These are phyloP conservation scores for cat (Felis catus) DNA, from an alignment of 2,113 vertebrate genomes.

Conservation along the genomic window DNA sequence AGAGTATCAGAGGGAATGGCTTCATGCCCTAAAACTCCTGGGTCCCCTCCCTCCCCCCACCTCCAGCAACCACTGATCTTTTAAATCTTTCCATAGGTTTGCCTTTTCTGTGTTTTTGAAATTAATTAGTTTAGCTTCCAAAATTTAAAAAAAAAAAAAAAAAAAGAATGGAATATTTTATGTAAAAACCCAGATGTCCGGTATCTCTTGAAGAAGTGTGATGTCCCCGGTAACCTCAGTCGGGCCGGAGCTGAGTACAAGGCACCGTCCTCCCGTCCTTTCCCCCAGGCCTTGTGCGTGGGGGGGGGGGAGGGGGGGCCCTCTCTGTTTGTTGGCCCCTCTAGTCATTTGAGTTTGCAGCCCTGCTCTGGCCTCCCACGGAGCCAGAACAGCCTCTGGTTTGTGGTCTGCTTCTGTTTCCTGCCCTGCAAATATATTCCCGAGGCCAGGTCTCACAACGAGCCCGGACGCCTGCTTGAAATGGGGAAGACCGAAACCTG, in stretches of 20 bases:
- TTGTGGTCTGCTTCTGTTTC: background rate
- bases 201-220: background rate
- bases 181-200: background rate
- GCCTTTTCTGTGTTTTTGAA: background rate
- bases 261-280: background rate
- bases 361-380: background rate
- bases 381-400: background rate
- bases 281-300: accelerated
- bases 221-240: too few species aligned
- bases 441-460: background rate
- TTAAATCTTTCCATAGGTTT: background rate
- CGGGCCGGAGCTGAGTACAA: background rate
- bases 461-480: background rate
- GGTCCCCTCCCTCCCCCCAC: background rate
- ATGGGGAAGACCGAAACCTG: background rate
- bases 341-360: background rate
- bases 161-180: background rate
- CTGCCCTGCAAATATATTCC: background rate
- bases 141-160: background rate
- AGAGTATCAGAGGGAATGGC: too few species aligned
- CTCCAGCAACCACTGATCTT: background rate
- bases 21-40: background rate
- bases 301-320: accelerated
- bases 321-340: background rate
- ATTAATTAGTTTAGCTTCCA: background rate